Evolutionary conservation across 2,113 vertebrate genomes (phyloP), one percentile per base, ranked within the genome.

Genomic region (Solenodon paradoxus): DNA sequence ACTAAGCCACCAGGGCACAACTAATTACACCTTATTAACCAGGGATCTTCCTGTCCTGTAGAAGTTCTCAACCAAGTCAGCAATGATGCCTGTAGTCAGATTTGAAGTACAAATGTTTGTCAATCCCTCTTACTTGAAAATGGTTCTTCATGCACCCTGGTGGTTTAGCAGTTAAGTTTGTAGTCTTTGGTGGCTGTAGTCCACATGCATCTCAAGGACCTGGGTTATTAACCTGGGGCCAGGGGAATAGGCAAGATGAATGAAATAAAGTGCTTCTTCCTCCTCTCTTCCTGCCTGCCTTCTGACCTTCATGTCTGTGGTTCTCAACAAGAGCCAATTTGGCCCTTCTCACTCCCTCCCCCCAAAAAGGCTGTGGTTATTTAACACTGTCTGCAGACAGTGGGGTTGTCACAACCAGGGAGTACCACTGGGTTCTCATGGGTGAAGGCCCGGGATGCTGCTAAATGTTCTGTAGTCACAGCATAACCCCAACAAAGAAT

Each of bases 91-190:
- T 86, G 35, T 96, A 97, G 93, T 96, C 81, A 94, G 95, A 98
- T 97, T 97, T 97, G 45, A 75, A 66, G 94, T 38, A 98, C 57
- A 90, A 97, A 97, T 96, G 57, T 90, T 61, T 95, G 90, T 96
- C 88, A 79, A 57, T 97, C 90, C 68, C 1, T 74, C 78, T 74
- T 42, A 45, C 32, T 64, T 42, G 24, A n/a, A n/a, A n/a, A n/a
- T n/a, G n/a, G n/a, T n/a, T n/a, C n/a, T n/a, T n/a, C n/a, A n/a
- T n/a, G n/a, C n/a, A n/a, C n/a, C n/a, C n/a, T n/a, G n/a, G n/a
- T n/a, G n/a, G n/a, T n/a, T n/a, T n/a, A n/a, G n/a, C n/a, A n/a
- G n/a, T n/a, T n/a, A n/a, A n/a, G n/a, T n/a, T n/a, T n/a, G n/a
- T n/a, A n/a, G n/a, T n/a, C n/a, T n/a, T n/a, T n/a, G n/a, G n/a